Conservation (phyloP, 2,797 vertebrate genomes). For the Sorex maritimensis region DNA sequence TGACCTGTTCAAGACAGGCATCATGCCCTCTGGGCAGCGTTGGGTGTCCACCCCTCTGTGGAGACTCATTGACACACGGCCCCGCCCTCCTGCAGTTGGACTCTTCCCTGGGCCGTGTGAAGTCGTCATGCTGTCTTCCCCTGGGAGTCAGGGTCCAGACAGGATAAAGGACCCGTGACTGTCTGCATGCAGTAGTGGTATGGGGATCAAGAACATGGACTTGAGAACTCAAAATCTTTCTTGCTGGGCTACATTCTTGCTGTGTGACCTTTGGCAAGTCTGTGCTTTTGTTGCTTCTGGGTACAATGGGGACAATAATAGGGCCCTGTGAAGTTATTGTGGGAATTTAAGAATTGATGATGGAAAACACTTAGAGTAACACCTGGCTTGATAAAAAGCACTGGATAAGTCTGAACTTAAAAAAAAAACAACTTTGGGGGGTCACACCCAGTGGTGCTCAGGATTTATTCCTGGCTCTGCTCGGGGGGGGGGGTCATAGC, state of each 20-base stretch:
- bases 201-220: not conserved
- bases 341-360: not conserved
- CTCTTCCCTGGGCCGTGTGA: not conserved
- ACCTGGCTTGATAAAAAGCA: not conserved
- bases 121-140: accelerated
- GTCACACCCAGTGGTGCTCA: no score
- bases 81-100: no score
- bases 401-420: accelerated
- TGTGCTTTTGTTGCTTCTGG: not conserved
- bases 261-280: not conserved
- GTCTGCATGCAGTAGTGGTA: accelerated
- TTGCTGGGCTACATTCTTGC: not conserved
- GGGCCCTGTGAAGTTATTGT: not conserved
- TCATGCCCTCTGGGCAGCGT: not conserved
- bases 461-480: no score
- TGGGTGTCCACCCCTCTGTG: not conserved
- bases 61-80: not conserved
- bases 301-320: not conserved
- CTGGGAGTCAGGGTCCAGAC: not conserved
- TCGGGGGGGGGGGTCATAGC: no score
- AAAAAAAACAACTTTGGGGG: no score
- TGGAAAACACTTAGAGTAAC: not conserved
- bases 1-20: no score
- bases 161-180: accelerated
- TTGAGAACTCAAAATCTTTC: not conserved